These are phyloP conservation scores for Mantis religiosa DNA, from an alignment of 2,888 invertebrate species.

Conservation along the genomic window DNA sequence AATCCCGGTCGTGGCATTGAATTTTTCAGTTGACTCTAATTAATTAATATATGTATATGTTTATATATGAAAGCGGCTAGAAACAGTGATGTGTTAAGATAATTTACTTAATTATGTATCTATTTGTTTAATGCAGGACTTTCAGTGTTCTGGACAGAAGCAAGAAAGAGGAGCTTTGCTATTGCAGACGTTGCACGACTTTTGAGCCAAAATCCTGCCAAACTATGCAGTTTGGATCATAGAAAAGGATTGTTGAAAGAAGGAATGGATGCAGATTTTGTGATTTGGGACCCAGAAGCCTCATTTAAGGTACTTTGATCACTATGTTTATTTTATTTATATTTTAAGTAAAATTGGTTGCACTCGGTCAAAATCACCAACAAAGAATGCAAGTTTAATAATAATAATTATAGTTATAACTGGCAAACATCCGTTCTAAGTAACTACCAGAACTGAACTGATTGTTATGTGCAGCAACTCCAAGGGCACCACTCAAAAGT, in stretches of 20 bases:
- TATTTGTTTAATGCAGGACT: constrained; percentile 48
- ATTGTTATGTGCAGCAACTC: no score
- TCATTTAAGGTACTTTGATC: constrained; percentile 49
- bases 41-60: no score
- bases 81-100: no score
- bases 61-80: no score
- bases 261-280: constrained; percentile 67
- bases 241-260: constrained; percentile 58
- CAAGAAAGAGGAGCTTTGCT: constrained; percentile 50
- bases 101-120: no score
- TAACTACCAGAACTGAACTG: no score
- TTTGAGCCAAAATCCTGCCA: constrained; percentile 58
- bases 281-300: constrained; percentile 65
- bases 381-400: background rate
- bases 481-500: no score
- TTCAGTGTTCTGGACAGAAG: constrained; percentile 65
- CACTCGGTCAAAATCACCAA: background rate
- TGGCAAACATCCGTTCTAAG: no score
- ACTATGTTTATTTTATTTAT: background rate
- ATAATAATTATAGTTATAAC: no score
- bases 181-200: constrained; percentile 55
- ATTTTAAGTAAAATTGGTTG: background rate
- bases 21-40: no score
- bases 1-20: no score
- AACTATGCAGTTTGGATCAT: constrained; percentile 56